phyloP scores from a whole-genome alignment of 2,888 invertebrate species.

The Cosmia pyralina region DNA sequence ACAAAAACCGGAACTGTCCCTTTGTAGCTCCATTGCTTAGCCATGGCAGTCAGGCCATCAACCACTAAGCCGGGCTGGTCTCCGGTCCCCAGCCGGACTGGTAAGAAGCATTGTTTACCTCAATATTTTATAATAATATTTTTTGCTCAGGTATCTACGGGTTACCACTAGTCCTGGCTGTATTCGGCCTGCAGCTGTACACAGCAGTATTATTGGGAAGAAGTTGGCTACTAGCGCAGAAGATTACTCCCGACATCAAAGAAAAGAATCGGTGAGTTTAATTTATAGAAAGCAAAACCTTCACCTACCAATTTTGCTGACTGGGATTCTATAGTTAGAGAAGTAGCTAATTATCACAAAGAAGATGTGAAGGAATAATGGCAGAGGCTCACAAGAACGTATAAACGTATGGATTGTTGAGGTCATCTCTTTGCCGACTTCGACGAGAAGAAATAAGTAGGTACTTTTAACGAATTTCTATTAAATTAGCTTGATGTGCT shows the following conservation, averaged over 20 bases:
- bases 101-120: background rate
- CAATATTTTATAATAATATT: background rate
- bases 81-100: too few species aligned
- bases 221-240: constrained; percentile 95
- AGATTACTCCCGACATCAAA: constrained; percentile 92
- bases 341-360: background rate
- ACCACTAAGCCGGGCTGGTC: background rate
- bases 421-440: background rate
- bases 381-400: background rate
- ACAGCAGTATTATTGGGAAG: constrained; percentile 94
- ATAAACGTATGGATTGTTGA: background rate
- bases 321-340: background rate
- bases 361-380: background rate
- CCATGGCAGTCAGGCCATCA: background rate
- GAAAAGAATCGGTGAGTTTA: constrained; percentile 87
- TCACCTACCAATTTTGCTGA: background rate
- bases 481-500: background rate
- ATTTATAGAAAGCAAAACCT: background rate
- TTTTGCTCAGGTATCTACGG: constrained; percentile 91
- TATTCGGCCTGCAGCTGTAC: constrained; percentile 94
- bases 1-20: too few species aligned
- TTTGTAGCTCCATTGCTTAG: too few species aligned
- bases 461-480: background rate
- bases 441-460: background rate
- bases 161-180: constrained; percentile 91